Evolutionary conservation across 2,113 vertebrate species (phyloP).

Genomic region (Austrofundulus limnaeus): DNA sequence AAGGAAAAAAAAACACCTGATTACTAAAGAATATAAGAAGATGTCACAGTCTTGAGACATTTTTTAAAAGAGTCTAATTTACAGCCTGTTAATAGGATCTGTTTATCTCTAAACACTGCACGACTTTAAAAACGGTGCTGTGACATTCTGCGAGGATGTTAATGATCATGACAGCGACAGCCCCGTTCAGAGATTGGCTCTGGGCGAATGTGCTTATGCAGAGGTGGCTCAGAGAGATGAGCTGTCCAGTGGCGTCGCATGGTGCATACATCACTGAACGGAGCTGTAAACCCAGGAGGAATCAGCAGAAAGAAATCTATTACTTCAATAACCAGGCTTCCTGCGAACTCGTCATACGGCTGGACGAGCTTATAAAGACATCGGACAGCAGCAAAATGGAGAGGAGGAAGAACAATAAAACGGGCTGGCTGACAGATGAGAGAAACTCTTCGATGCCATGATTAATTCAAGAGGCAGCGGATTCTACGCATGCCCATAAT

Average conservation of each 20-base stretch:
- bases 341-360: slow-evolving; percentile 65
- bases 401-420: slow-evolving; percentile 17
- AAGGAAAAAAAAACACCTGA: not conserved
- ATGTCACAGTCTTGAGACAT: slow-evolving; percentile 8
- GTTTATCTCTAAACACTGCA: slow-evolving; percentile 16
- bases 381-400: slow-evolving; percentile 29
- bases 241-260: slow-evolving; percentile 63
- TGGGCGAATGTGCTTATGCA: slow-evolving; percentile 62
- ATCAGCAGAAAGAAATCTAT: slow-evolving; percentile 70
- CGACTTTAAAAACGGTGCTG: slow-evolving; percentile 36
- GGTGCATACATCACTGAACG: slow-evolving; percentile 69
- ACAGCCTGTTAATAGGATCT: slow-evolving; percentile 12
- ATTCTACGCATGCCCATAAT: slow-evolving; percentile 49
- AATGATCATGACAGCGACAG: slow-evolving; percentile 33
- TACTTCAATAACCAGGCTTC: slow-evolving; percentile 65
- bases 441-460: slow-evolving; percentile 25
- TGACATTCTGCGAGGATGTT: slow-evolving; percentile 34
- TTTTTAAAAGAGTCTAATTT: slow-evolving; percentile 23
- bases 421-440: slow-evolving; percentile 18
- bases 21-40: not conserved
- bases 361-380: slow-evolving; percentile 41
- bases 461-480: slow-evolving; percentile 39
- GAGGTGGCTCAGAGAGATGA: slow-evolving; percentile 69
- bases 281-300: slow-evolving; percentile 54
- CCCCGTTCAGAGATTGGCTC: slow-evolving; percentile 58